Evolutionary conservation across 1,140 invertebrate species (phyloP).

Genomic region (Hycleus phaleratus): DNA sequence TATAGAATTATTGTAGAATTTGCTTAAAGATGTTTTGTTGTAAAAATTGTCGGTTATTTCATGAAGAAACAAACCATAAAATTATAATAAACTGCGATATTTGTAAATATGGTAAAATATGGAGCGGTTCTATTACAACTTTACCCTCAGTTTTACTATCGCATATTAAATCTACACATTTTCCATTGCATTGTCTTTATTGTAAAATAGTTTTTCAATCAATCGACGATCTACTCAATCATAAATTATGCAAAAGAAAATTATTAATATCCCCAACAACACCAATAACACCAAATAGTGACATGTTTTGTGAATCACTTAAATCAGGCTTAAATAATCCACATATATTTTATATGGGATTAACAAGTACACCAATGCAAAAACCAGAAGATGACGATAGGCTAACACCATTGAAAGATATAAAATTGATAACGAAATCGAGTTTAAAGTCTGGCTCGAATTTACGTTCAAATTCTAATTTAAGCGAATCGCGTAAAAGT

Average conservation of each 20-base stretch:
- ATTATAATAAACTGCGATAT: conserved; percentile 24
- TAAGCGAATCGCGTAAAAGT: conserved; percentile 6
- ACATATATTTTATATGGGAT: neutral
- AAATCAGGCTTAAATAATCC: neutral
- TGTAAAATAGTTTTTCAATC: conserved; percentile 24
- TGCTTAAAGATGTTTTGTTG: conserved; percentile 29
- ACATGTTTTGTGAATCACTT: too few species aligned
- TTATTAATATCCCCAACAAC: conserved; percentile 16
- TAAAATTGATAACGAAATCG: too few species aligned
- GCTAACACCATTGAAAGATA: conserved; percentile 15
- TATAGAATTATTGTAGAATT: conserved; percentile 29
- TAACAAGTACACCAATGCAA: conserved; percentile 28
- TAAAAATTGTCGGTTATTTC: conserved; percentile 22
- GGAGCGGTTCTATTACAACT: neutral
- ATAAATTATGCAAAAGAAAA: conserved; percentile 16
- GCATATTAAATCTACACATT: conserved; percentile 23
- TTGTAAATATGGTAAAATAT: conserved; percentile 23
- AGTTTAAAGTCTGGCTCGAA: neutral
- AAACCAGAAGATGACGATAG: conserved; percentile 15
- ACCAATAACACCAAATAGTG: neutral
- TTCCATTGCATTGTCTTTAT: conserved; percentile 24
- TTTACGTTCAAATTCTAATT: neutral
- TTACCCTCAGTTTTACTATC: conserved; percentile 5
- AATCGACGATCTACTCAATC: conserved; percentile 19
- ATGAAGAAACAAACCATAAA: conserved; percentile 23